Base-by-base conservation (phyloP, 2,888 invertebrate genomes). In the Heteromurus nitidus region DNA sequence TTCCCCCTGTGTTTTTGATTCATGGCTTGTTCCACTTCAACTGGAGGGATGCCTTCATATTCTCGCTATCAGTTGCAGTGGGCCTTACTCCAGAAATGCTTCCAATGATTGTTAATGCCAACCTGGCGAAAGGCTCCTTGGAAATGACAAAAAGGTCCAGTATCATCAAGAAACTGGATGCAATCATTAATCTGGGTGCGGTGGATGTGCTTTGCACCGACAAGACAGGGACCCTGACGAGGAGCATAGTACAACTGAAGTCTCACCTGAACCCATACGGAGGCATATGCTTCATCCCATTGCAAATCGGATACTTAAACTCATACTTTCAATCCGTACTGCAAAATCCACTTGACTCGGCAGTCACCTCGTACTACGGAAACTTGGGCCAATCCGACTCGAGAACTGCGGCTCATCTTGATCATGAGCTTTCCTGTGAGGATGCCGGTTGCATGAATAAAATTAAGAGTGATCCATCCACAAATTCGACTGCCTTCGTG, bases 31-130 rank as follows among this genome's bases (percentile, higher is more conserved):
- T 55, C n/a, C n/a, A n/a, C n/a, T n/a, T n/a, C n/a, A n/a, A n/a
- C 24, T 83, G 82, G 82, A 36, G 62, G 13, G 44, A 22, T 16
- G 82, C 82, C 0, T 42, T 64, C 26, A 64, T 82, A 18, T 82
- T 82, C 30, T 70, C 80, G n/a, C 42, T 82, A 1, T 53, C 82
- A 20, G 79, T 74, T 1, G 82, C 82, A 2, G 80, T 80, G 0
- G 82, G 82, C 0, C 75, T 83, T 18, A 83, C 82, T 31, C 82
- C 82, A 0, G 82, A 83, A 70, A 83, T 83, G 82, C 53, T 83
- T 1, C 82, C 82, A 20, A 80, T 83, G 80, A 80, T 83, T 16
- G 82, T 83, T 26, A 75, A 69, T 55, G 62, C 82, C 18, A 9
- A 13, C 13, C 36, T 82, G 24, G 74, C 82, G 5, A 73, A 77